phyloP scores from a whole-genome alignment of 2,797 vertebrate genomes.

The Myripristis jacobus region DNA sequence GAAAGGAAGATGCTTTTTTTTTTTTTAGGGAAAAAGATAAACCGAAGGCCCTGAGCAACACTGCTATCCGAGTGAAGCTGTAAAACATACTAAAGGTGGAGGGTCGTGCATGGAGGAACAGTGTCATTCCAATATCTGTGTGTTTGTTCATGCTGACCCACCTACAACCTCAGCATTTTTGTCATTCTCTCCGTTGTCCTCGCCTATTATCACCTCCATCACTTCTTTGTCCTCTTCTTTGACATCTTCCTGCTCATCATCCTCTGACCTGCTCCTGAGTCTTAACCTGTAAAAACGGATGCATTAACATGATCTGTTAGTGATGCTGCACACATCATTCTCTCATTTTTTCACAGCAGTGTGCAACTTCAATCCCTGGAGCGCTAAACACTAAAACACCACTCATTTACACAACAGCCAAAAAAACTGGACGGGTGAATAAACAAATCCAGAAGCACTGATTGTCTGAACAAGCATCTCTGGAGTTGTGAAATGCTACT shows the following conservation, averaged over 20 bases:
- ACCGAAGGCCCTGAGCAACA: constrained; percentile 10
- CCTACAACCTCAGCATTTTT: constrained; percentile 64
- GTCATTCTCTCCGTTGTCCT: constrained; percentile 29
- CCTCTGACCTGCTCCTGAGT: constrained; percentile 32
- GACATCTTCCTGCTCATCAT: background rate
- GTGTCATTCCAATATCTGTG: background rate
- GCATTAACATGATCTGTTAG: background rate
- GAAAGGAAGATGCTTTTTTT: background rate
- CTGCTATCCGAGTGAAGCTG: background rate
- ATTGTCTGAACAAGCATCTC: constrained; percentile 11
- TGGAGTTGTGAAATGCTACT: constrained; percentile 11
- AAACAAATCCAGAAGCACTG: constrained; percentile 4
- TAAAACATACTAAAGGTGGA: background rate
- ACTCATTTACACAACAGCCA: constrained; percentile 3
- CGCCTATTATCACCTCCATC: constrained; percentile 43
- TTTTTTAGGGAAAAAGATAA: background rate
- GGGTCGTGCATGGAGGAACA: background rate
- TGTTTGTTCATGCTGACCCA: constrained; percentile 43
- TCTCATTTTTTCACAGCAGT: background rate
- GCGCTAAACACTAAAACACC: background rate
- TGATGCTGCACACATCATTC: background rate
- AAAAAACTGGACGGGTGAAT: background rate
- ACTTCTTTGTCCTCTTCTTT: constrained; percentile 51
- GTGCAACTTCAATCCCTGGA: background rate
- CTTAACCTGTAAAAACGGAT: constrained; percentile 38